Conservation (phyloP, 2,797 vertebrate genomes). For the Phoxinus dragarum region DNA sequence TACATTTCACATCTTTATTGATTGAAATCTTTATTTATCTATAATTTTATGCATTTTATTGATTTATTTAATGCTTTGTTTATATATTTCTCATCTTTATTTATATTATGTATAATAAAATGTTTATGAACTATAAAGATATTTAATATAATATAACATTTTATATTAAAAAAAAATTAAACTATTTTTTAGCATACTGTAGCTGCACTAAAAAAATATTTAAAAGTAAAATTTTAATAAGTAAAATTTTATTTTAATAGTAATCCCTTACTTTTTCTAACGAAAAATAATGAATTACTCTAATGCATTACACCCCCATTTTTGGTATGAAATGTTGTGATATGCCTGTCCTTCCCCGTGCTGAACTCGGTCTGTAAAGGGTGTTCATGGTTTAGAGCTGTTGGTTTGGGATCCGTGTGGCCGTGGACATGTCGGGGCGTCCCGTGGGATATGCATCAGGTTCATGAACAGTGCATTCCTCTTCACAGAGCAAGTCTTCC, state of each 20-base stretch:
- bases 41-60: neutral
- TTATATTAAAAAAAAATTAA: too few species aligned
- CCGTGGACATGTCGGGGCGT: constrained; percentile 63
- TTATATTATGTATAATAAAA: neutral
- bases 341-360: neutral
- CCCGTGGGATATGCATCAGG: constrained; percentile 58
- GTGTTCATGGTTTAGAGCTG: constrained; percentile 42
- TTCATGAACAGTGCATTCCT: constrained; percentile 69
- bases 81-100: neutral
- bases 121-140: neutral
- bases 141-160: neutral
- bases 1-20: neutral
- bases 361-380: constrained; percentile 1
- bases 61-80: neutral
- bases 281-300: neutral
- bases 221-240: too few species aligned
- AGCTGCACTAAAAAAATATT: neutral
- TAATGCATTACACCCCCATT: neutral
- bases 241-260: neutral
- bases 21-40: neutral
- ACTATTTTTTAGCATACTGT: neutral
- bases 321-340: neutral
- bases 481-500: constrained; percentile 73
- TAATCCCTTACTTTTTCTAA: neutral
- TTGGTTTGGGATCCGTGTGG: constrained; percentile 53